phyloP scores from a whole-genome alignment of 2,113 vertebrate species.

The Microtus ochrogaster region DNA sequence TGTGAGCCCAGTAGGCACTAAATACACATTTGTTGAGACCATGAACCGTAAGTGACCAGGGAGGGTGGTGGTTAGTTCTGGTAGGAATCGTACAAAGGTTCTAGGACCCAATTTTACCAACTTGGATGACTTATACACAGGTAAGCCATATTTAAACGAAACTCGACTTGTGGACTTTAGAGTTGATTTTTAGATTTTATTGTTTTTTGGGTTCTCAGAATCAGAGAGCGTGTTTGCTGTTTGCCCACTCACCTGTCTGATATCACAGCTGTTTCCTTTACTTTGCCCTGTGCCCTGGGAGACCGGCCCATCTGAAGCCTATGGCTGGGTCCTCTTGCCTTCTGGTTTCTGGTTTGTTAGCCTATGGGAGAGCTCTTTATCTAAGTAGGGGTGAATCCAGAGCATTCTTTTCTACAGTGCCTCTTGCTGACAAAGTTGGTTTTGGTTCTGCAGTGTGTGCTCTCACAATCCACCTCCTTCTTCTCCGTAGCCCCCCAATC shows the following conservation, averaged over 20 bases:
- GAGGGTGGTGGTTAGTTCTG: not conserved
- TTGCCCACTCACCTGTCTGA: fast-evolving
- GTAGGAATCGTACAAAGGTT: not conserved
- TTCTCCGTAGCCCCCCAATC: fast-evolving
- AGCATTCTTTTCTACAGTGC: not conserved
- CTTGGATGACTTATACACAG: not conserved
- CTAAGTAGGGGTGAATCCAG: not conserved
- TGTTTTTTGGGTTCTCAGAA: not conserved
- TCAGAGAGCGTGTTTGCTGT: not conserved
- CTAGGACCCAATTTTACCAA: not conserved
- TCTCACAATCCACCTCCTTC: too few species aligned
- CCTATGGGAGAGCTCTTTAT: not conserved
- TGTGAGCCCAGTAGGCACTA: not conserved
- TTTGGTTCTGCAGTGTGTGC: not conserved
- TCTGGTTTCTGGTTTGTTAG: not conserved
- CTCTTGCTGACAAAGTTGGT: not conserved
- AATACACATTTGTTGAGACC: not conserved
- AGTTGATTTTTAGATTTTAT: not conserved
- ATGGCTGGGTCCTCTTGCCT: not conserved
- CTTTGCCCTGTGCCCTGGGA: not conserved
- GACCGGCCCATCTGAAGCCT: not conserved
- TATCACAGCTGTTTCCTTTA: not conserved
- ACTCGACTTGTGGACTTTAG: not conserved
- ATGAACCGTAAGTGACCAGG: not conserved
- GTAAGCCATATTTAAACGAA: not conserved